Base-by-base conservation (phyloP, 2,888 invertebrate species). In the Coelinius sp. region DNA sequence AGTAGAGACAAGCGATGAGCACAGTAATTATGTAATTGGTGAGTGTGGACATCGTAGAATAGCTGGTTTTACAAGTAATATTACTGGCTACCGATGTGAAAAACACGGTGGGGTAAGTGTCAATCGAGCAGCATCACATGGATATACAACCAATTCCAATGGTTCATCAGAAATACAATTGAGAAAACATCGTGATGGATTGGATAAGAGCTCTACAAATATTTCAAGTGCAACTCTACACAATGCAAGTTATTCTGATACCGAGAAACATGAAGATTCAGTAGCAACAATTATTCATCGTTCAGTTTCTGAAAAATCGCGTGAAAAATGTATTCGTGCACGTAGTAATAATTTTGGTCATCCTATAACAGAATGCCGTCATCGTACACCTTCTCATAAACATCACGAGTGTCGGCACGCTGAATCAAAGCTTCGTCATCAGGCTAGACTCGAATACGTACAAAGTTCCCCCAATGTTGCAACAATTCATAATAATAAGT, bases 401-500 rank as follows among this genome's bases (percentile, higher is more conserved):
- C 76, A 76, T 17, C 82, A 82, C 14, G 83, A 82, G 73, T 83
- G 84, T 65, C 70, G 79, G 3, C 83, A 84, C 76, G 73, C 83
- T 10, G 86, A 85, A 56, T 85, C 86, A 27, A 84, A 84, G 73
- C 79, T 87, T 10, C 83, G 85, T 14, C 87, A 87, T 62, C 85
- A 86, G 67, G 84, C 84, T 2, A 82, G 85, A 1, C 74, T 87
- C 59, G 89, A 90, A 74, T 91, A 91, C 81, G 91, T 90, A 76
- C 91, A 91, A 78, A 91, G 91, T 79, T 91, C 91, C 2, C 92
- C 92, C 10, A 91, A 92, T 82, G 91, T 92, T 49, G 90, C 90
- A n/a, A 88, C 89, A 67, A 84, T 88, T 78, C 85, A 86, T 79
- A 87, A 90, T 63, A 88, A 90, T 52, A 91, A 90, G 78, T 90